Base-by-base conservation (phyloP, 1,140 invertebrate genomes). In the Hypsibius dujardini region DNA sequence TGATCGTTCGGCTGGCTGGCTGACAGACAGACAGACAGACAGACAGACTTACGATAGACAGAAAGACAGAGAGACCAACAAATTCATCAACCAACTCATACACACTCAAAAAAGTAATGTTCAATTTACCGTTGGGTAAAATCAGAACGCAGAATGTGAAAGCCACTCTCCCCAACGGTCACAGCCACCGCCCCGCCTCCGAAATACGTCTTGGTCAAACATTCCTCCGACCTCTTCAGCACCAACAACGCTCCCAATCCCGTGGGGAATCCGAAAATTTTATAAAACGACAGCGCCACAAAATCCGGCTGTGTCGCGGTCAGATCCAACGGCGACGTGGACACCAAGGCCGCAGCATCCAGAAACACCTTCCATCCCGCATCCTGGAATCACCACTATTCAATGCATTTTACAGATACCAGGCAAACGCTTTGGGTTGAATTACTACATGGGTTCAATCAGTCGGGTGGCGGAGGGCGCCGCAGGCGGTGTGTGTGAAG, bases 181-280 rank as follows among this genome's bases (percentile, higher is more conserved):
- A 93, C 86, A 75, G 89, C 84, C 3, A 95, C 88, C 1, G 90
- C 92, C 1, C 93, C 93, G 47, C 93, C 93, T 45, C 92, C 93
- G 82, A 90, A 95, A 60, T 79, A 74, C 72, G 81, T 81, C 87
- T 90, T 14, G 84, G 79, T 77, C 67, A 95, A 80, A 42, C 85
- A 77, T 75, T 83, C 46, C 1, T 81, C 80, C 74, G 85, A 86
- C 1, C 79, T 78, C 76, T 89, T 88, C 75, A 83, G 85, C 0
- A 96, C 86, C 69, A 97, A 76, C 1, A 97, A 78, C 50, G 90
- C 91, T 46, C 93, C 94, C 70, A 85, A 60, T 46, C 84, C 94
- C 72, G 92, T 95, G 2, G 95, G 94, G 81, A 88, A 95, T 1
- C 95, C 95, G 83, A 98, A 96, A 76, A 98, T 90, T 84, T 98